A percentile compares a stretch with the other conserved stretches of the same genome.
These are phyloP conservation scores for Aphaenogaster rudis DNA, from an alignment of 1,140 invertebrate species.

Conservation along the genomic window DNA sequence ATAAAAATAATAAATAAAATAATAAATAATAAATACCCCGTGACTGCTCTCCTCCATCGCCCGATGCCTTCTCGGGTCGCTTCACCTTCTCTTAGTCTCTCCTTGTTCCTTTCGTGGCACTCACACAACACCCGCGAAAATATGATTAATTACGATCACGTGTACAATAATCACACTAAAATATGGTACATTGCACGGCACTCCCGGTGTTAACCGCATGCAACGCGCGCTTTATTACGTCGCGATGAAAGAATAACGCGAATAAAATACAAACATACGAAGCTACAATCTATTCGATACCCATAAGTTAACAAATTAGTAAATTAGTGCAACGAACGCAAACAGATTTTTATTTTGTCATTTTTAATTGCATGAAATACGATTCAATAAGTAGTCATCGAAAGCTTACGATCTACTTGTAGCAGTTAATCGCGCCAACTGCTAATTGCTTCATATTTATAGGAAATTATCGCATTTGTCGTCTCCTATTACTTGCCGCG, in stretches of 20 bases:
- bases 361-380: not conserved
- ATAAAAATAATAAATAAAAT: not conserved
- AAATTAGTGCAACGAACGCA: not conserved
- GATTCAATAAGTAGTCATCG: not conserved
- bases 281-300: not conserved
- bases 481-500: not conserved
- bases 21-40: not conserved
- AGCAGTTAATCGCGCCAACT: not conserved
- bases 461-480: not conserved
- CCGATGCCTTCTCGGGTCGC: not conserved
- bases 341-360: not conserved
- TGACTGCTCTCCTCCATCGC: not conserved
- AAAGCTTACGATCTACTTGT: not conserved
- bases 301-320: not conserved
- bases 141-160: not conserved
- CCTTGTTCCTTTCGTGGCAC: not conserved
- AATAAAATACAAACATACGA: not conserved
- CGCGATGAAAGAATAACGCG: not conserved
- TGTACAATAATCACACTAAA: constrained; percentile 2
- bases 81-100: not conserved
- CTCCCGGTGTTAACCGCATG: not conserved
- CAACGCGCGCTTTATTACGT: not conserved
- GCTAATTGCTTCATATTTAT: not conserved
- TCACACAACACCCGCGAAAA: not conserved
- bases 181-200: not conserved